Base-by-base conservation (phyloP, 2,113 vertebrate genomes). In the Clarias magur region DNA sequence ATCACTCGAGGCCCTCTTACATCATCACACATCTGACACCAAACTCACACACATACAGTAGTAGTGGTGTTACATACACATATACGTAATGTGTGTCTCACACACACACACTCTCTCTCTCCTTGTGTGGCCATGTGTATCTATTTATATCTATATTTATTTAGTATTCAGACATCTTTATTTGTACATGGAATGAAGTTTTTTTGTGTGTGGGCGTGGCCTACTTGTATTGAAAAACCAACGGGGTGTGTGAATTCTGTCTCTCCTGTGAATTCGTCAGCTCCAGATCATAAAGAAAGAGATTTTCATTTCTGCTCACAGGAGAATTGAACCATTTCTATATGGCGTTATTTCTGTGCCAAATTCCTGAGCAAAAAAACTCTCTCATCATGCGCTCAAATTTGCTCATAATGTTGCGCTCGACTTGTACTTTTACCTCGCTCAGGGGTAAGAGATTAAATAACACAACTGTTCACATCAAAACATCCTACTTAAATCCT, bases 11-110 rank as follows among this genome's bases (percentile, higher is more conserved):
- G 56, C 73, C 15, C 3, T 76, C n/a, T 78, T 48, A 63, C 65
- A 63, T 79, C 83, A 83, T 56, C 25, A 17, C 80, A 67, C 7
- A 72, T 89, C 67, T 89, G 54, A 83, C 11, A 15, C 30, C 23
- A 59, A 59, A 16, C 23, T 4, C 38, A 78, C 75, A 79, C 53
- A 79, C 53, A 57, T 27, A 30, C 6, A 53, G 54, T 21, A 23
- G 56, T 11, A 3, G 12, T 16, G 54, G 75, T 16, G 75, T 54
- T 13, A 54, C 48, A 76, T 27, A 0, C 12, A 75, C 25, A 53
- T 48, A 75, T 72, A 38, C 68, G 7, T 48, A 48, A 48, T 48
- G 48, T 48, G 48, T 48, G 48, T 48, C 17, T 42, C 3, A 21
- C 34, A 30, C 16, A 72, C 38, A 75, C 72, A 75, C 38, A 53